Percentiles rank a stretch among this genome's conserved stretches.
Evolutionary conservation across 2,113 vertebrate genomes (phyloP).

Genomic region (Amazona vittata): DNA sequence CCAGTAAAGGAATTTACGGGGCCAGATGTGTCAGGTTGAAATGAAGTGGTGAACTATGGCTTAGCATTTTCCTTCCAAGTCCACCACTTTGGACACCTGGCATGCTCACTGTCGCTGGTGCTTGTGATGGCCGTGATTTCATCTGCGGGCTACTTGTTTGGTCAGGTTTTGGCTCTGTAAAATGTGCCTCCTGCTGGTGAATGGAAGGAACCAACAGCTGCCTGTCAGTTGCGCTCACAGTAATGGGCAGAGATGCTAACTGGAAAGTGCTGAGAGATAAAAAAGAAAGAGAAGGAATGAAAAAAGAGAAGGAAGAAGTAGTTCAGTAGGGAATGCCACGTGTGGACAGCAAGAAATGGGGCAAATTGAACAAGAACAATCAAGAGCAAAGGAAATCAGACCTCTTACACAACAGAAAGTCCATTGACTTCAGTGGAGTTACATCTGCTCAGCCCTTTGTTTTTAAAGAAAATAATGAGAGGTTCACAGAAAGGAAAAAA

Average conservation of each 20-base stretch:
- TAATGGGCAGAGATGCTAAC: background rate
- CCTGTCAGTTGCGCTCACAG: background rate
- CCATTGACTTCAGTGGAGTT: background rate
- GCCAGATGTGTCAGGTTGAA: background rate
- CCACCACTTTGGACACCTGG: background rate
- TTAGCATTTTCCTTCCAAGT: background rate
- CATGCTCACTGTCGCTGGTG: background rate
- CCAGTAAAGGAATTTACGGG: background rate
- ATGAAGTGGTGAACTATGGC: background rate
- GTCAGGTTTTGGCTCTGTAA: background rate
- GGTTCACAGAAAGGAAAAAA: background rate
- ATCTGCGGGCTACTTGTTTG: background rate
- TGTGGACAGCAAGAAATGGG: background rate
- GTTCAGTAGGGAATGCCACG: background rate
- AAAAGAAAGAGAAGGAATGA: background rate
- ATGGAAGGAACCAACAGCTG: background rate
- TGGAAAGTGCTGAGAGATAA: background rate
- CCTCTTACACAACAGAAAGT: background rate
- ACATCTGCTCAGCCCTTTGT: background rate
- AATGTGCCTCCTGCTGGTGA: background rate
- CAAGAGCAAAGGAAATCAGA: background rate
- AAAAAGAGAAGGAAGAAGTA: background rate
- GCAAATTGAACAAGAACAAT: background rate
- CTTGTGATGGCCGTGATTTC: background rate
- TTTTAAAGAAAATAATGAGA: slow-evolving; percentile 12